phyloP scores from a whole-genome alignment of 2,797 vertebrate genomes.

The Rachycentron canadum region DNA sequence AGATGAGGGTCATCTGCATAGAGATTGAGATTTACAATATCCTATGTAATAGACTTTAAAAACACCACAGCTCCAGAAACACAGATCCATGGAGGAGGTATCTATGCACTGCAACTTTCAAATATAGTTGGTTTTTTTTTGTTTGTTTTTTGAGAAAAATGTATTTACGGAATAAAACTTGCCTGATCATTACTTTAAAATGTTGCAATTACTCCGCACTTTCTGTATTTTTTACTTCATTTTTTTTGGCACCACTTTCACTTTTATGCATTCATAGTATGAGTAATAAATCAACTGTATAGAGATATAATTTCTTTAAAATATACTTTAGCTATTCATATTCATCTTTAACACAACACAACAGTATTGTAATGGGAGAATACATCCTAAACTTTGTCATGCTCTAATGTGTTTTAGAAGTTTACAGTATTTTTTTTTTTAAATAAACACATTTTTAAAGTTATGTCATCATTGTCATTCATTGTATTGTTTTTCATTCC shows the following conservation, averaged over 20 bases:
- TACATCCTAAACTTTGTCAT: slow-evolving; percentile 15
- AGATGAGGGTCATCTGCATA: slow-evolving; percentile 29
- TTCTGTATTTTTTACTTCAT: background rate
- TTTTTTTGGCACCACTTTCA: background rate
- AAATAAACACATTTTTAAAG: slow-evolving; percentile 33
- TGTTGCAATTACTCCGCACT: background rate
- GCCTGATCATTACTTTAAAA: background rate
- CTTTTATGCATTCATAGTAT: background rate
- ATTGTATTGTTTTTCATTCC: background rate
- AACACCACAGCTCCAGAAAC: background rate
- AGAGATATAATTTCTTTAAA: background rate
- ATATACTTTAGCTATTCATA: background rate
- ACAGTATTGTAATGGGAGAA: background rate
- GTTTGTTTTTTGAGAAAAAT: background rate
- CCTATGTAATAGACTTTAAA: background rate
- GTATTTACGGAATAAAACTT: background rate
- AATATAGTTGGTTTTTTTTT: too few relatives aligned
- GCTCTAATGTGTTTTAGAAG: background rate
- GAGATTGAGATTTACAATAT: background rate
- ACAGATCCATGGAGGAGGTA: background rate
- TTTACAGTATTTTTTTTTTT: background rate
- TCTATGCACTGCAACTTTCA: background rate
- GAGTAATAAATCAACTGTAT: background rate
- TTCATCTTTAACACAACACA: background rate
- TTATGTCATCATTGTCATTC: background rate